Conservation (phyloP, 2,797 vertebrate species). For the Enteromius radiatus region DNA sequence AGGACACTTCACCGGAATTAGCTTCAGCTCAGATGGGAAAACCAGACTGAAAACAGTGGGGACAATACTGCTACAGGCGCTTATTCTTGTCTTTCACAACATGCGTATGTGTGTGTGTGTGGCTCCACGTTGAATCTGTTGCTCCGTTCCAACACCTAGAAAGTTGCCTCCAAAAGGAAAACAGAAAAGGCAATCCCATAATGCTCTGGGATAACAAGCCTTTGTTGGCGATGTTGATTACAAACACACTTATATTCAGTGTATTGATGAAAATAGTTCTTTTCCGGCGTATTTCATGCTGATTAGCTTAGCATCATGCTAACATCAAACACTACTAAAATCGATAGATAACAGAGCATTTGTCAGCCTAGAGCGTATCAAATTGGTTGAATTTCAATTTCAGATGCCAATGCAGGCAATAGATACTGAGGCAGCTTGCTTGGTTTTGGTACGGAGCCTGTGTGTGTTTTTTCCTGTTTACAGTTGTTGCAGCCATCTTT, state of each 20-base stretch:
- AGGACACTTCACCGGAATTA: slow-evolving; percentile 41
- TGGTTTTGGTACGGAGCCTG: not conserved
- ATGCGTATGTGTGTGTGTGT: not conserved
- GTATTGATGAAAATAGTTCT: not conserved
- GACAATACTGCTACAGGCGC: slow-evolving; percentile 15
- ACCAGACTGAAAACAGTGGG: slow-evolving; percentile 13
- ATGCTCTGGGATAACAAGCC: not conserved
- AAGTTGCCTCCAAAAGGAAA: not conserved
- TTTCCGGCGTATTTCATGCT: not conserved
- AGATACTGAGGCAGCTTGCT: not conserved
- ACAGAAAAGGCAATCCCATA: not conserved
- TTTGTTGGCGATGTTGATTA: not conserved
- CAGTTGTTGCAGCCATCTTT: slow-evolving; percentile 48
- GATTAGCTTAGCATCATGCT: slow-evolving; percentile 4
- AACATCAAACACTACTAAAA: not conserved
- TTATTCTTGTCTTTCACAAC: slow-evolving; percentile 24
- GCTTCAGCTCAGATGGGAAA: slow-evolving; percentile 31
- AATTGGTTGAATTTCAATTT: not conserved
- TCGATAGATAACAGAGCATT: not conserved
- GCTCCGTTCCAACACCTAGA: not conserved
- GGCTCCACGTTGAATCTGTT: not conserved
- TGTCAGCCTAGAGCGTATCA: not conserved
- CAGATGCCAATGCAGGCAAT: not conserved
- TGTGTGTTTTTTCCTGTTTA: slow-evolving; percentile 55
- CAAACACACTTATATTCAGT: not conserved